Base-by-base conservation (phyloP, 2,888 invertebrate species). In the Nymphalis urticae region DNA sequence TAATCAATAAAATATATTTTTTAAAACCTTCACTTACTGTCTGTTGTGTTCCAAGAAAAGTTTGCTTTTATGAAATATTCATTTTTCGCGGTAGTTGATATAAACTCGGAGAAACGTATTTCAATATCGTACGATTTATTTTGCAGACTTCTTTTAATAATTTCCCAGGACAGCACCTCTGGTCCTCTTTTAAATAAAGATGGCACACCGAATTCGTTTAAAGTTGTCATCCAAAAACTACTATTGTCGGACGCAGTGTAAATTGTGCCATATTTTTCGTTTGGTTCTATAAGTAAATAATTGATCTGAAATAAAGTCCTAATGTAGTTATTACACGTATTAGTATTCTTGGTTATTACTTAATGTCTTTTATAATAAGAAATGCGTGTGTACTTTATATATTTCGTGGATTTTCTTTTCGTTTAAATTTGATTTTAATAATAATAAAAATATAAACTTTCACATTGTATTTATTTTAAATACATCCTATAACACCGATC, bases 21-120 rank as follows among this genome's bases (percentile, higher is more conserved):
- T 62, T 21, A 16, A 50, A 64, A 58, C 56, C 21, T 3, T 27
- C 10, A 79, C 82, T 82, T 71, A 89, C 90, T 81, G 67, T 82
- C 82, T 67, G 71, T 79, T 9, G 72, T 69, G 48, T 80, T 76
- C 82, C 82, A 83, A 24, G 73, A 69, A 36, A 83, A 74, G 21
- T 61, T 50, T 2, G 75, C 80, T 32, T 70, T 65, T 27, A 80
- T 73, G n/a, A 64, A 36, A 32, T 60, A 65, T 7, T 66, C 60
- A 13, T 65, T 65, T 2, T 65, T 68, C 17, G 67, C 62, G 48
- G 73, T 9, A 13, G 3, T 42, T 13, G 42, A 73, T 32, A 59
- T 61, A 16, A 73, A 59, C 13, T 70, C 62, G 6, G 72, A 50
- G 62, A 78, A 76, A 32, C 68, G 50, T 10, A 54, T 68, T 19